Base-by-base conservation (phyloP, 1,140 invertebrate genomes). In the Agrilus planipennis region DNA sequence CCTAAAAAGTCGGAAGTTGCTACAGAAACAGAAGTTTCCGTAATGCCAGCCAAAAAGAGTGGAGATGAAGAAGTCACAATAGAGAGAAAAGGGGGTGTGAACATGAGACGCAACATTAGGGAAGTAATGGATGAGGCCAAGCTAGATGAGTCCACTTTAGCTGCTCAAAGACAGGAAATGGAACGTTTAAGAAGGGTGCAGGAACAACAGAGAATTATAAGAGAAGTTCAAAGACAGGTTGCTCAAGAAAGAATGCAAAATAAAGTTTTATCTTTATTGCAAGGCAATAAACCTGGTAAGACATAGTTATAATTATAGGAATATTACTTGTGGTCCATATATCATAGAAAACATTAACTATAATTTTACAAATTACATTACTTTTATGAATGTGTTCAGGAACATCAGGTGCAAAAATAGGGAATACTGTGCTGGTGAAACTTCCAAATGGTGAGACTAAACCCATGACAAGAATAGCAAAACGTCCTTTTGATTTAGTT, bases 81-180 rank as follows among this genome's bases (percentile, higher is more conserved):
- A 19, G 51, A 49, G 43, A 49, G 65, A 47, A 75, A 74, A 61
- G 69, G 60, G 3, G 65, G 73, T 38, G 61, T 76, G 15, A 84
- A 83, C 57, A 72, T 89, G 50, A 68, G 86, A 14, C 70, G 83
- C 40, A 90, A 89, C 52, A 90, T 89, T 49, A 73, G 89, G 27
- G 88, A 93, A 64, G 90, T 95, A 1, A 84, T 93, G 74, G 81
- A 86, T 55, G 89, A 93, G 53, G 84, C 83, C 37, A 85, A 94
- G 54, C 62, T 97, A 31, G 91, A 95, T 57, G 83, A 87, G 47
- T 83, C 85, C 6, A 95, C 91, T 4, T 57, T 93, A n/a, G 79
- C 79, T 16, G 92, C 92, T 2, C 90, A 95, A 60, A 70, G 86
- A 21, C 89, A 92, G 58, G 92, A 96, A 65, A 81, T 83, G 50